These are phyloP conservation scores for Nicator chloris DNA, from an alignment of 2,113 vertebrate genomes.

Conservation along the genomic window DNA sequence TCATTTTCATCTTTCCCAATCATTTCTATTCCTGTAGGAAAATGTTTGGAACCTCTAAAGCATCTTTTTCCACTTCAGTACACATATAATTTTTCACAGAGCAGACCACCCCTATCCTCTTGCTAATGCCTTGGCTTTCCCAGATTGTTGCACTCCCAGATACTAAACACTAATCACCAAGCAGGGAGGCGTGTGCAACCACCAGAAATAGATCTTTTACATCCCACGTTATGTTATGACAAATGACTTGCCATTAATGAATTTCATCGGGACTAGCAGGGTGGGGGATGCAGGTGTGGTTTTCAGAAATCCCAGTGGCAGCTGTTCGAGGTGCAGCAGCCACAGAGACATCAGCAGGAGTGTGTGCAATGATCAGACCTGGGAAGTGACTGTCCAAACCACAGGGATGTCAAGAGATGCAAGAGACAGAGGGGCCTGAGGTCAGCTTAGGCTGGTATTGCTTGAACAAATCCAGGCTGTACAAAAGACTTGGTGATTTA, in stretches of 20 bases:
- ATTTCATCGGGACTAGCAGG: background rate
- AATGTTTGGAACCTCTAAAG: background rate
- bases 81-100: background rate
- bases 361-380: background rate
- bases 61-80: background rate
- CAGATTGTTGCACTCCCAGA: background rate
- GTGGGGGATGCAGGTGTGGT: background rate
- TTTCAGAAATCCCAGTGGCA: background rate
- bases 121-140: background rate
- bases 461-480: background rate
- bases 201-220: background rate
- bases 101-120: background rate
- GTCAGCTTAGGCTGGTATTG: background rate
- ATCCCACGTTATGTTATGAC: background rate
- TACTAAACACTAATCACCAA: background rate
- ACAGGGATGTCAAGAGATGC: accelerated
- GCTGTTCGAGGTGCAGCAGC: background rate
- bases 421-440: background rate
- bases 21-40: background rate
- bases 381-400: background rate
- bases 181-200: background rate
- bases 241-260: background rate
- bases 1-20: background rate
- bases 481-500: background rate
- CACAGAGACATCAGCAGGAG: background rate